These are phyloP conservation scores for Sebastiscus albofasciatus DNA, from an alignment of 2,797 vertebrate genomes.

Conservation along the genomic window DNA sequence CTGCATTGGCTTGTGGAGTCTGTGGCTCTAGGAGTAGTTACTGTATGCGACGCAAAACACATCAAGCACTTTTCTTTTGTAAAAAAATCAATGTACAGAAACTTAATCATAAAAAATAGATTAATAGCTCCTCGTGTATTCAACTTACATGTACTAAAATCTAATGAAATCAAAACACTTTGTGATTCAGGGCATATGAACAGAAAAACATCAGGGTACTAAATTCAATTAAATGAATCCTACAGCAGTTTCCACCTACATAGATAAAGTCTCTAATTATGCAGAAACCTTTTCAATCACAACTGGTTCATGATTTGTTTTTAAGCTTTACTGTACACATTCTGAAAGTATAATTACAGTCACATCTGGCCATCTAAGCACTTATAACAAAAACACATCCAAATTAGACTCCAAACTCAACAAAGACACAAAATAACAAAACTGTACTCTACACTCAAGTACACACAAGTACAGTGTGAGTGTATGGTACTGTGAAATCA, in stretches of 20 bases:
- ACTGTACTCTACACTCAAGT: not conserved
- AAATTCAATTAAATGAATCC: not conserved
- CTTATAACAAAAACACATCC: not conserved
- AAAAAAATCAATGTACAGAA: constrained; percentile 33
- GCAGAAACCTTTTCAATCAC: not conserved
- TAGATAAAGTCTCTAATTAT: not conserved
- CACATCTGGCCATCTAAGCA: not conserved
- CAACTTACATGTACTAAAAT: not conserved
- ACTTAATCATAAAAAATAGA: constrained; percentile 27
- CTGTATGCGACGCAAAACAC: constrained; percentile 43
- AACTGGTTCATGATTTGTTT: not conserved
- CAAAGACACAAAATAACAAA: not conserved
- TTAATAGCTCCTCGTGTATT: not conserved
- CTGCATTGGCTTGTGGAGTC: constrained; percentile 46
- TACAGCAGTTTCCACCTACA: not conserved
- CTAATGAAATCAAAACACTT: not conserved
- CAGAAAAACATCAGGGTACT: not conserved
- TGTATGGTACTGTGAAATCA: not conserved
- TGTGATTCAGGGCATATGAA: not conserved
- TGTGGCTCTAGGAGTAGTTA: constrained; percentile 36
- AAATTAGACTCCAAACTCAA: not conserved
- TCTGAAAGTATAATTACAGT: not conserved
- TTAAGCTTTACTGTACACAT: not conserved
- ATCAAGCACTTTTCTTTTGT: constrained; percentile 32
- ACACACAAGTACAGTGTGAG: not conserved